Percentiles rank a stretch among this genome's conserved stretches.
These are phyloP conservation scores for Drosophila imparisetae DNA, from an alignment of 2,888 invertebrate species.

Conservation along the genomic window DNA sequence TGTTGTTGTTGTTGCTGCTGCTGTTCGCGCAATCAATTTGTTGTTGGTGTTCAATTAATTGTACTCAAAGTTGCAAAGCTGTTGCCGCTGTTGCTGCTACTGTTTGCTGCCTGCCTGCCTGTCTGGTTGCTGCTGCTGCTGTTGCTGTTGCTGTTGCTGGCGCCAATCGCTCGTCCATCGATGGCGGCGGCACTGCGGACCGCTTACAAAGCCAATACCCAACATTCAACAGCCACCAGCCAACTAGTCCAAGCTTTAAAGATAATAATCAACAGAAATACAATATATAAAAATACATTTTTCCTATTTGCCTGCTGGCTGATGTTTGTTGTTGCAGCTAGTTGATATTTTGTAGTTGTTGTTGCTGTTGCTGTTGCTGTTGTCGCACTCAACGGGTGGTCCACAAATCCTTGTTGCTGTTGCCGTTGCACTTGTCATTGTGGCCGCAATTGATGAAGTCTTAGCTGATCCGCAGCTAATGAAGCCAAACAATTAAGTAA, in stretches of 20 bases:
- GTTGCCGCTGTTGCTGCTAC: slow-evolving; percentile 60
- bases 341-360: slow-evolving; percentile 30
- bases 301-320: slow-evolving; percentile 65
- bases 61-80: slow-evolving; percentile 70
- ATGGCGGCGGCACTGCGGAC: slow-evolving; percentile 38
- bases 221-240: slow-evolving; percentile 23
- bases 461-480: slow-evolving; percentile 41
- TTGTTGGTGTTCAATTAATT: slow-evolving; percentile 80
- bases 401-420: slow-evolving; percentile 46
- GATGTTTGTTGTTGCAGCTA: slow-evolving; percentile 26
- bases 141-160: slow-evolving; percentile 51
- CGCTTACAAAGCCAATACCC: slow-evolving; percentile 23
- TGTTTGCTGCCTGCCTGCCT: slow-evolving; percentile 15
- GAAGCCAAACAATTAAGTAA: slow-evolving; percentile 35
- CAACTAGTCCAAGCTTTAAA: slow-evolving; percentile 25
- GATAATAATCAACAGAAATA: slow-evolving; percentile 66
- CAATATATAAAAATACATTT: slow-evolving; percentile 60
- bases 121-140: slow-evolving; percentile 48
- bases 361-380: slow-evolving; percentile 19
- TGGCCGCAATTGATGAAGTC: slow-evolving; percentile 24
- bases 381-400: slow-evolving; percentile 56
- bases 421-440: slow-evolving; percentile 40
- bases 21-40: slow-evolving; percentile 79
- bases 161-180: slow-evolving; percentile 61
- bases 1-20: slow-evolving; percentile 44